Percentiles rank a stretch among this genome's conserved stretches.
Conservation (phyloP, 2,888 invertebrate genomes). For the Leptinotarsa rubiginosa region DNA sequence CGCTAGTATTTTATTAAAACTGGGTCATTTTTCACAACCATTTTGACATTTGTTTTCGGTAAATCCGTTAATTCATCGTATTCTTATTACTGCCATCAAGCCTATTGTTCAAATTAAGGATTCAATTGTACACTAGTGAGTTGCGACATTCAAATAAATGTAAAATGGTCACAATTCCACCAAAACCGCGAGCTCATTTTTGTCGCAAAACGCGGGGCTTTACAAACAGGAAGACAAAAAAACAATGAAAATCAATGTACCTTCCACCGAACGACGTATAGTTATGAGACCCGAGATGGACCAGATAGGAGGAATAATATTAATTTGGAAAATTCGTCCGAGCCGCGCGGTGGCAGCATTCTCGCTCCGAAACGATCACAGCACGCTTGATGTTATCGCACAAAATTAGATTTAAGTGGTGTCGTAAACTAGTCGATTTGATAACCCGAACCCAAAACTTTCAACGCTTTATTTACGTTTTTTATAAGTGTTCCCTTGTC, state of each 20-base stretch:
- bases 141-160: no score
- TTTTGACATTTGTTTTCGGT: no score
- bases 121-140: no score
- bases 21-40: no score
- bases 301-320: conserved; percentile 40
- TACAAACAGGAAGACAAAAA: no score
- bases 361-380: conserved; percentile 56
- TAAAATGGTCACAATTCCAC: no score
- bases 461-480: conserved; percentile 38
- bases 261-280: not conserved
- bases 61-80: no score
- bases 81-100: no score
- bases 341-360: conserved; percentile 56
- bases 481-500: conserved; percentile 21
- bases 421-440: conserved; percentile 61
- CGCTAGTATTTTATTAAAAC: no score
- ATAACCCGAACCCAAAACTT: conserved; percentile 51
- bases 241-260: not conserved
- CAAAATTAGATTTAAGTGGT: conserved; percentile 61
- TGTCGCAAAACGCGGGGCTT: no score
- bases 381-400: conserved; percentile 56
- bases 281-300: conserved; percentile 31
- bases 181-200: no score
- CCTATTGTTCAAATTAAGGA: no score
- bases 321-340: conserved; percentile 40